Evolutionary conservation across 2,888 invertebrate genomes (phyloP).

Genomic region (Amblyjoppa proteus): DNA sequence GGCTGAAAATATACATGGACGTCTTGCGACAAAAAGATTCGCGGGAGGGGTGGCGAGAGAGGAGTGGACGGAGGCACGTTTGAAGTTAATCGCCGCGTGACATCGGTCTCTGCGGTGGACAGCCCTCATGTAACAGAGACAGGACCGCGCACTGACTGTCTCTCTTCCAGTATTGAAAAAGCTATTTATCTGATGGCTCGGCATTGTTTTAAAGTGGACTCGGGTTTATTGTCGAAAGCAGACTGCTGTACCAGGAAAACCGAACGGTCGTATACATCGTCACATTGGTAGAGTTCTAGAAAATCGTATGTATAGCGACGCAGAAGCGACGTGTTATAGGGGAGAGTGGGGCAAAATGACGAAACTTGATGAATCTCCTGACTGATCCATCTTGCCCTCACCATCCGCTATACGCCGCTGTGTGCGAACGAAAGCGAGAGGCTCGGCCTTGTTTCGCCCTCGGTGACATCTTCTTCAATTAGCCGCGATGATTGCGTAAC

Average conservation of each 20-base stretch:
- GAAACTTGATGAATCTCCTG: too few species aligned
- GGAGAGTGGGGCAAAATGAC: too few species aligned
- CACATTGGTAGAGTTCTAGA: neutral
- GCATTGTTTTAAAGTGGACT: conserved; percentile 84
- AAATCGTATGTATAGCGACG: neutral
- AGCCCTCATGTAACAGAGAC: conserved; percentile 81
- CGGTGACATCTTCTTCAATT: conserved; percentile 38
- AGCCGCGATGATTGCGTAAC: conserved; percentile 52
- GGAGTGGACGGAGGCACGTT: conserved; percentile 67
- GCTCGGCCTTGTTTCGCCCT: conserved; percentile 51
- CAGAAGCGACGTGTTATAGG: neutral
- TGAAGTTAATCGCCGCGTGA: conserved; percentile 83
- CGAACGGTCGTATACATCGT: neutral
- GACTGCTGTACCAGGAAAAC: conserved; percentile 21
- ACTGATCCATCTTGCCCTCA: too few species aligned
- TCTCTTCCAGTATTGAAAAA: conserved; percentile 80
- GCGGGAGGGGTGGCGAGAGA: neutral
- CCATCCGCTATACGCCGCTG: neutral
- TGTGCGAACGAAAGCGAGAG: neutral
- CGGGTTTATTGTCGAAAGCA: conserved; percentile 79
- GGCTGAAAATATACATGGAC: neutral
- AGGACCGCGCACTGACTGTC: conserved; percentile 32
- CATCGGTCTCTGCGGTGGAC: conserved; percentile 84
- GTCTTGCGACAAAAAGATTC: neutral
- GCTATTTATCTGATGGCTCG: conserved; percentile 80